Evolutionary conservation across 2,113 vertebrate genomes (phyloP), one percentile per base, ranked within the genome.

Genomic region (Anoplopoma fimbria): DNA sequence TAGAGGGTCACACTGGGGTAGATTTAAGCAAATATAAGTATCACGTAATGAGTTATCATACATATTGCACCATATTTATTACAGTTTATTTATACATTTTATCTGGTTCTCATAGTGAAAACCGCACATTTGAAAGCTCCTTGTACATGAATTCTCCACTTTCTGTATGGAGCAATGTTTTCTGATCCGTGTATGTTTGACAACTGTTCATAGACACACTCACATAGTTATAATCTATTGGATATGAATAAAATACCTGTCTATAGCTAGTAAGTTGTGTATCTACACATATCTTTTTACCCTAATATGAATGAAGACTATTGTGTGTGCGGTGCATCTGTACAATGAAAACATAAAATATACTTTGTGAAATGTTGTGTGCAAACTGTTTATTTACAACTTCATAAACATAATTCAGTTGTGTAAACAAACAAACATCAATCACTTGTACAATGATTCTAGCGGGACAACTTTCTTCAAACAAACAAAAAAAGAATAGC

Each of bases 141-240:
- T 42, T 71, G 91, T 94, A 90, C 92, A 92, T 93, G 93, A 79
- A 60, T 69, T 47, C 23, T 79, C 25, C 62, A 47, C 45, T 19
- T 75, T 73, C 5, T 71, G 58, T 70, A 23, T 75, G n/a, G 13
- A 69, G 2, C 40, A 58, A 47, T 75, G 70, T 36, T 77, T 78
- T 75, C 9, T 77, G 12, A 40, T 33, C 58, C 51, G 29, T 60
- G 19, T 15, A 4, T 57, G n/a, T 84, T 81, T 65, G 72, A 4
- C 36, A 69, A 75, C 63, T 70, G 58, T 82, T 67, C 61, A 74
- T 64, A 61, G 45, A 87, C 29, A 36, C 34, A n/a, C 27, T 69
- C 19, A 0, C 10, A 34, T 40, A 81, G 34, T 65, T 69, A 17
- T 55, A 57, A 71, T 61, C n/a, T 47, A 51, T 14, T 1, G 63